A percentile compares a stretch with the other conserved stretches of the same genome.
phyloP scores from a whole-genome alignment of 2,113 vertebrate species.

The Tupaia chinensis region DNA sequence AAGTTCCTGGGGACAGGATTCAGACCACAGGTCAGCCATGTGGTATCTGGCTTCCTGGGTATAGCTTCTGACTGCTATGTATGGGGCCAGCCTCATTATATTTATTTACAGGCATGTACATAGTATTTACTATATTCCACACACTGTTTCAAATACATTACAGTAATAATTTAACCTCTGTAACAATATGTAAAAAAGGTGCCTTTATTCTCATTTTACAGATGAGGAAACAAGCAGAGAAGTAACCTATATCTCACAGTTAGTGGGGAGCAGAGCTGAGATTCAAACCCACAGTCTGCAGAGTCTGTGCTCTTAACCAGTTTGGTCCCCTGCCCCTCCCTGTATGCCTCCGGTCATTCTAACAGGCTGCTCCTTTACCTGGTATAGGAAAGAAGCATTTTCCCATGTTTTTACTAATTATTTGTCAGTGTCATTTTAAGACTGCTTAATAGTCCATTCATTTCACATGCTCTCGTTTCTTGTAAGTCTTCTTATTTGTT shows the following conservation, averaged over 20 bases:
- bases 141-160: background rate
- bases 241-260: background rate
- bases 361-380: background rate
- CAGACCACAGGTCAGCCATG: too few relatives aligned
- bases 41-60: too few relatives aligned
- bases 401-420: background rate
- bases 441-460: background rate
- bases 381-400: background rate
- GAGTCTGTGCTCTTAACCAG: too few relatives aligned
- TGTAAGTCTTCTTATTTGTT: background rate
- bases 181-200: background rate
- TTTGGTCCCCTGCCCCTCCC: background rate
- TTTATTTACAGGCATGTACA: background rate
- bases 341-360: background rate
- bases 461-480: background rate
- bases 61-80: too few relatives aligned
- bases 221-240: background rate
- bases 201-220: background rate
- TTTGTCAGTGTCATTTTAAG: background rate
- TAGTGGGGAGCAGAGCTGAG: background rate
- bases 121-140: background rate
- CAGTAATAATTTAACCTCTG: background rate
- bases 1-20: too few relatives aligned
- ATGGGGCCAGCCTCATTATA: too few relatives aligned
- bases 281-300: background rate